Evolutionary conservation across 2,113 vertebrate genomes (phyloP), one percentile per base, ranked within the genome.

Genomic region (Periophthalmus modestus): DNA sequence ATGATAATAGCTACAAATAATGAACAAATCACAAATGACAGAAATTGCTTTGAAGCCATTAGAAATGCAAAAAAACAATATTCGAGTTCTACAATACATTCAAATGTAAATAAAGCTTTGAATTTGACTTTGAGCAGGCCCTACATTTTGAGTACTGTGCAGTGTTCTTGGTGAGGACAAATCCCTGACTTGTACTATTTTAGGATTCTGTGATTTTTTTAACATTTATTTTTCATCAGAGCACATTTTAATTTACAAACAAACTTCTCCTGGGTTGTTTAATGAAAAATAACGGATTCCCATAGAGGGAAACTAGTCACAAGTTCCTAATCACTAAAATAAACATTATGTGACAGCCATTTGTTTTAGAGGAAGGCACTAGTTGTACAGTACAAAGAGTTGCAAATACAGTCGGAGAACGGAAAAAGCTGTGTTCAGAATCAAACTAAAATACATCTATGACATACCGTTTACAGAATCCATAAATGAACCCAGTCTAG

Each of bases 381-480:
- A 88, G 82, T 88, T 81, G 79, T 88, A 89, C 88, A 91, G 90
- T 90, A 92, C 87, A 11, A 73, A 81, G 80, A 86, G 74, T 76
- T 71, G 85, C 82, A 55, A 86, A 82, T 79, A 88, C 81, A 85
- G 85, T 76, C 77, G 72, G 69, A 82, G 34, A 73, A 95, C 89
- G 52, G 73, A 58, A 71, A 72, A 75, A 81, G 82, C 81, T 67
- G 73, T 54, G 90, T 91, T 95, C 89, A 91, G 90, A 94, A 94
- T 92, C 94, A 58, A 94, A 89, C 91, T 94, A 94, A 94, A 93
- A 75, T 57, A 85, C 76, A 94, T 95, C 95, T 95, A 92, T 90
- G 92, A 94, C 95, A 96, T 93, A 95, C 92, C 91, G 91, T 94
- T 93, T 95, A 95, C 83, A 79, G 95, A 95, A 96, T 95, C 94